Conservation (phyloP, 2,888 invertebrate genomes). For the Andrena minutula region DNA sequence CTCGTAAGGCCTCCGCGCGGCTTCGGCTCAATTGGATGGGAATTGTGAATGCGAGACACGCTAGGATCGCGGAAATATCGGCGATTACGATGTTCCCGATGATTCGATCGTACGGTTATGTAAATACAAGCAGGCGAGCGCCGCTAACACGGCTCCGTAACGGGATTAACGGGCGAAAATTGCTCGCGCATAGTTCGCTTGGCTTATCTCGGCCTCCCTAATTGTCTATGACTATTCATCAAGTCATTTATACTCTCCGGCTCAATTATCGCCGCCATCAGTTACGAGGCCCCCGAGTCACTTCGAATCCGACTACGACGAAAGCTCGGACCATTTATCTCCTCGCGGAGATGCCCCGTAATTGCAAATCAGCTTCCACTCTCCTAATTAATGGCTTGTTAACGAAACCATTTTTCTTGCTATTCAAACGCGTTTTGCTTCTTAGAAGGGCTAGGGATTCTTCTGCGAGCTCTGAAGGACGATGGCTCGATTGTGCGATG, state of each 20-base stretch:
- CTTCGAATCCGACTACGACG: constrained; percentile 64
- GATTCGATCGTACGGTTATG: constrained; percentile 38
- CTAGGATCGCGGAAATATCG: constrained; percentile 15
- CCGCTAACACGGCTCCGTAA: constrained; percentile 19
- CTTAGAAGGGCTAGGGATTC: neutral
- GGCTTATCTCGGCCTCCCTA: constrained; percentile 72
- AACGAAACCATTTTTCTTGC: constrained; percentile 29
- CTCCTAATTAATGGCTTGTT: constrained; percentile 50
- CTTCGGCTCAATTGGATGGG: neutral
- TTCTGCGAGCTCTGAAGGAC: neutral
- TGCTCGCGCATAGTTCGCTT: constrained; percentile 41
- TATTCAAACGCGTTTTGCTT: neutral
- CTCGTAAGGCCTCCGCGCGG: constrained; percentile 24
- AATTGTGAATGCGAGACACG: constrained; percentile 1
- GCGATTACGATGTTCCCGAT: constrained; percentile 6
- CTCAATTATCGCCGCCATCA: constrained; percentile 77
- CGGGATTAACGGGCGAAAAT: constrained; percentile 56
- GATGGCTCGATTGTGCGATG: neutral
- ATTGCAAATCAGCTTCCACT: constrained; percentile 39
- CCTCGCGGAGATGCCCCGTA: constrained; percentile 43
- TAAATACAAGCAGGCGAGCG: constrained; percentile 22
- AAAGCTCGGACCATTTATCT: constrained; percentile 68
- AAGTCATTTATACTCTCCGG: constrained; percentile 77
- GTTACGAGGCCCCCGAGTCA: constrained; percentile 64
- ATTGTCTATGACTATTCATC: constrained; percentile 80